These are phyloP conservation scores for Pagetopsis macropterus DNA, from an alignment of 2,797 vertebrate genomes.

Conservation along the genomic window DNA sequence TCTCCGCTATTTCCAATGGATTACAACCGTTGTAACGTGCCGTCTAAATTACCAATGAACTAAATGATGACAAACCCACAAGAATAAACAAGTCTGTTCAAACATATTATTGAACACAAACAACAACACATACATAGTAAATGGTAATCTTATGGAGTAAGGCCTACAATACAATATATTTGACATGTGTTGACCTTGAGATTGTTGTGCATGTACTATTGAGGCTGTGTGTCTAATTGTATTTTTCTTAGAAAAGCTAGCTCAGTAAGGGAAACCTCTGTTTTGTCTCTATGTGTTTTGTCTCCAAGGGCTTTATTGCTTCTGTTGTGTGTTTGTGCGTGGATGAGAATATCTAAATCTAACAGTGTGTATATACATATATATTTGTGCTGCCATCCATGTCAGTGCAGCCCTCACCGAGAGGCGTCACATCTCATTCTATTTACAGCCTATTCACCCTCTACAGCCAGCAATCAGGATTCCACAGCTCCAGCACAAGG, in stretches of 20 bases:
- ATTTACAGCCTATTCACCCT: constrained; percentile 55
- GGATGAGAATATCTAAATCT: constrained; percentile 39
- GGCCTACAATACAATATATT: constrained; percentile 17
- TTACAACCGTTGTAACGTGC: constrained; percentile 45
- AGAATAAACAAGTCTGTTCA: constrained; percentile 58
- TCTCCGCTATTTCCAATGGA: constrained; percentile 29
- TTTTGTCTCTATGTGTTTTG: constrained; percentile 36
- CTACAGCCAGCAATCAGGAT: constrained; percentile 53
- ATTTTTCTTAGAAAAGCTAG: constrained; percentile 14
- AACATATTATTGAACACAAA: constrained; percentile 47
- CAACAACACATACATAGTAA: constrained; percentile 17
- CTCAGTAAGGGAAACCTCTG: constrained; percentile 32
- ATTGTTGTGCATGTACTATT: constrained; percentile 2
- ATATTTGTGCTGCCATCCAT: constrained; percentile 34
- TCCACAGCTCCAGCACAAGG: constrained; percentile 47
- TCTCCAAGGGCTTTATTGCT: too few species aligned
- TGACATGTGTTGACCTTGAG: constrained; percentile 52
- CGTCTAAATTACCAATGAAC: constrained; percentile 60
- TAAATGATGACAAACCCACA: constrained; percentile 53
- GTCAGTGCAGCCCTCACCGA: constrained; percentile 37
- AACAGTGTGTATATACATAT: constrained; percentile 28
- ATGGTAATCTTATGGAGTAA: constrained; percentile 22
- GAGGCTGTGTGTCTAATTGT: background rate
- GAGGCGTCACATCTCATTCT: constrained; percentile 60
- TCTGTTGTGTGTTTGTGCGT: constrained; percentile 7